These are phyloP conservation scores for Merluccius polli DNA, from an alignment of 2,797 vertebrate genomes.

Conservation along the genomic window DNA sequence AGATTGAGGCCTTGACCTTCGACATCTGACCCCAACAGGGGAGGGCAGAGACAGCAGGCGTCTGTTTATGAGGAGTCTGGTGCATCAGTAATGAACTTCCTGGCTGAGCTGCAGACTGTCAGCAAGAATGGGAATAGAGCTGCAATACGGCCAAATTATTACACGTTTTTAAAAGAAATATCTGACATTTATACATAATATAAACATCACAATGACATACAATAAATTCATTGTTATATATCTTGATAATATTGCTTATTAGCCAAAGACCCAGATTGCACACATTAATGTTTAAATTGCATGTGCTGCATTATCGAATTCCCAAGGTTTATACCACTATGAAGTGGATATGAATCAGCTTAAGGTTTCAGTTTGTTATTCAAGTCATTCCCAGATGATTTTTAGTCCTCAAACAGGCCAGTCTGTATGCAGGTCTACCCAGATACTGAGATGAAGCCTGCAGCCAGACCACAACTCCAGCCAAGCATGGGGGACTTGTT, in stretches of 20 bases:
- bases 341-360: background rate
- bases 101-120: background rate
- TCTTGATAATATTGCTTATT: background rate
- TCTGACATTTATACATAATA: background rate
- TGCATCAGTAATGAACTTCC: conserved; percentile 4
- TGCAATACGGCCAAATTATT: background rate
- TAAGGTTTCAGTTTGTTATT: background rate
- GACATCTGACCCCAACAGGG: background rate
- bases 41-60: conserved; percentile 1
- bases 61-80: conserved; percentile 5
- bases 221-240: background rate
- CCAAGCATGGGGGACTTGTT: background rate
- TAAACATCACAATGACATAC: background rate
- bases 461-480: background rate
- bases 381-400: background rate
- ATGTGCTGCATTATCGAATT: background rate
- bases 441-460: background rate
- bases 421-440: background rate
- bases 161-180: background rate
- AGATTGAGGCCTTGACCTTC: background rate
- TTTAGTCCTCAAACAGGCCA: background rate
- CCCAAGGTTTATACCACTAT: background rate
- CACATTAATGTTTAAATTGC: background rate
- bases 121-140: background rate
- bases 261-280: background rate